Evolutionary conservation across 2,888 invertebrate species (phyloP).

Genomic region (Xestia sexstrigata): DNA sequence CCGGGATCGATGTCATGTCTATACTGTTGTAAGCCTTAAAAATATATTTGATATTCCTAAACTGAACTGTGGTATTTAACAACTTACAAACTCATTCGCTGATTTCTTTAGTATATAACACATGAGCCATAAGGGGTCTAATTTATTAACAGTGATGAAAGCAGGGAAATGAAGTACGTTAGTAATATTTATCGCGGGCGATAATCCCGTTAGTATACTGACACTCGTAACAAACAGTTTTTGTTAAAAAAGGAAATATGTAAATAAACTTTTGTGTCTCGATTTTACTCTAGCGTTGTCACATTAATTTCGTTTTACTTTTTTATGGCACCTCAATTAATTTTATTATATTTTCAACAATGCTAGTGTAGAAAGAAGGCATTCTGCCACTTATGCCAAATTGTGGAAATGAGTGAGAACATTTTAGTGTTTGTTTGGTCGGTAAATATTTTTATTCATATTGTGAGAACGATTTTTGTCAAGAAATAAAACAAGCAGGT

Average conservation of each 20-base stretch:
- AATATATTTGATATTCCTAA: constrained; percentile 39
- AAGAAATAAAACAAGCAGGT: constrained; percentile 51
- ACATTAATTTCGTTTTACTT: constrained; percentile 10
- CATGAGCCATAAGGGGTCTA: constrained; percentile 55
- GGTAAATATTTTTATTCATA: constrained; percentile 38
- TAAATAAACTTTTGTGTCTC: constrained; percentile 21
- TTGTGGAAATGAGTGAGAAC: constrained; percentile 48
- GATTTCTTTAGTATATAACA: constrained; percentile 57
- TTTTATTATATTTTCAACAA: constrained; percentile 41
- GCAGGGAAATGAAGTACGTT: constrained; percentile 56
- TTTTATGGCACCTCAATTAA: constrained; percentile 12
- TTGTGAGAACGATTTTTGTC: constrained; percentile 26
- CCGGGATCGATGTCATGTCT: constrained; percentile 56
- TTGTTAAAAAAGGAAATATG: constrained; percentile 19
- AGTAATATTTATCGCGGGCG: constrained; percentile 50
- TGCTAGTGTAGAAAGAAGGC: constrained; percentile 57
- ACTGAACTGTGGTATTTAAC: constrained; percentile 30
- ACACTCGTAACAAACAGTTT: constrained; percentile 24
- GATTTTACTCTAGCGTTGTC: constrained; percentile 49
- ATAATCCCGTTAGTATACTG: constrained; percentile 33
- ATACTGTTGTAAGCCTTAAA: constrained; percentile 30
- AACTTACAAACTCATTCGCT: constrained; percentile 42
- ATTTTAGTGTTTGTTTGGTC: constrained; percentile 56
- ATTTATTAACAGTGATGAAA: constrained; percentile 53
- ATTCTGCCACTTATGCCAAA: constrained; percentile 62